Base-by-base conservation (phyloP, 2,113 vertebrate genomes). In the Anolis carolinensis region DNA sequence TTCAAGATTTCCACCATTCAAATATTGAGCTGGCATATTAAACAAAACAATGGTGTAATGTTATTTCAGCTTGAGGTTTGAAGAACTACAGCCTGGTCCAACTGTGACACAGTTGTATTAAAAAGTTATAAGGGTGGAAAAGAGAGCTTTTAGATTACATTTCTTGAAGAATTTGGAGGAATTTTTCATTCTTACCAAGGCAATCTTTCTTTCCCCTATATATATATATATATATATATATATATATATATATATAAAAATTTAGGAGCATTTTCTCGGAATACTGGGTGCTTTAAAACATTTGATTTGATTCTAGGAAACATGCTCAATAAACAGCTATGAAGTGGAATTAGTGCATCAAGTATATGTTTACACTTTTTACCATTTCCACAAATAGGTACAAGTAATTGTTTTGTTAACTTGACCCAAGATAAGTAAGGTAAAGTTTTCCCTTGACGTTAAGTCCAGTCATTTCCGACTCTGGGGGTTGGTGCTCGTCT, bases 321-420 rank as follows among this genome's bases (percentile, higher is more conserved):
- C 70, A 5, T 72, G 74, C 82, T 89, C 89, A 88, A 89, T 0
- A 1, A 92, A 93, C 90, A 92, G 93, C 73, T 90, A 4, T 62
- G 91, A 93, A 72, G 55, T 85, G 68, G 91, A 94, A 92, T 86
- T 81, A 30, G 77, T 91, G 55, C 0, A 0, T 83, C 84, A 82
- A 91, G 77, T 90, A 77, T 89, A 71, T 94, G 94, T 55, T 93
- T 92, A 85, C 80, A 86, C 34, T 93, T 82, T 34, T 21, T 14
- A 87, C 87, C 86, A 88, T 91, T 81, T 55, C 59, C 71, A 90
- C 39, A 59, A 18, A 13, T 59, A 59, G 4, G 18, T 59, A 82
- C 50, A 93, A 92, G 91, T 94, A 88, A 86, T 34, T 72, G 1
- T 36, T 92, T 62, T 39, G 76, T 30, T 86, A 90, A 90, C 27